Conservation (phyloP, 2,113 vertebrate genomes). For the Perca flavescens region DNA sequence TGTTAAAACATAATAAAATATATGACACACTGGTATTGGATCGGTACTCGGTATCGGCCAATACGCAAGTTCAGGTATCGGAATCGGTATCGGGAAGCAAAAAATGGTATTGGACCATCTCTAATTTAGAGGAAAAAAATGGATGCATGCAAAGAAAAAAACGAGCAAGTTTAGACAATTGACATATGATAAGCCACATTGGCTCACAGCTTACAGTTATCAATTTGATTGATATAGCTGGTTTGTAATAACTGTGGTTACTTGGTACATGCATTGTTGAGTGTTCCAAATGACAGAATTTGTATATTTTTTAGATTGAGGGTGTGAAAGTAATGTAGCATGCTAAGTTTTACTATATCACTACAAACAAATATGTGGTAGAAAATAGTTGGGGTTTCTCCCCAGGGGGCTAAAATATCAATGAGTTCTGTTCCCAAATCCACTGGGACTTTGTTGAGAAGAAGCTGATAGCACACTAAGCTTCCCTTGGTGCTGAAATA, state of each 20-base stretch:
- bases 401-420: conserved; percentile 12
- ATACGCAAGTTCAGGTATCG: no score
- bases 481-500: conserved; percentile 22
- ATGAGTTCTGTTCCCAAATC: conserved; percentile 36
- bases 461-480: conserved; percentile 28
- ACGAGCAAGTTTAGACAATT: not conserved
- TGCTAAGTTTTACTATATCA: conserved; percentile 23
- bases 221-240: not conserved
- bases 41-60: no score
- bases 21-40: no score
- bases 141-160: not conserved
- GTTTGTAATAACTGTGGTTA: not conserved
- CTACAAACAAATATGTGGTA: conserved; percentile 27
- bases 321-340: not conserved
- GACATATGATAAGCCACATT: not conserved
- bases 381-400: conserved; percentile 40
- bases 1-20: no score
- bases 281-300: not conserved
- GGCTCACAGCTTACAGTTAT: not conserved
- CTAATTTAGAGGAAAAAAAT: no score
- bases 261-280: not conserved
- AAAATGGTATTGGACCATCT: no score
- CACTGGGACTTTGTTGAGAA: conserved; percentile 15
- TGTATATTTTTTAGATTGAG: conserved; percentile 14
- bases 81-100: no score